Evolutionary conservation across 2,888 invertebrate genomes (phyloP), one percentile per base, ranked within the genome.

Genomic region (Trissolcus japonicus): DNA sequence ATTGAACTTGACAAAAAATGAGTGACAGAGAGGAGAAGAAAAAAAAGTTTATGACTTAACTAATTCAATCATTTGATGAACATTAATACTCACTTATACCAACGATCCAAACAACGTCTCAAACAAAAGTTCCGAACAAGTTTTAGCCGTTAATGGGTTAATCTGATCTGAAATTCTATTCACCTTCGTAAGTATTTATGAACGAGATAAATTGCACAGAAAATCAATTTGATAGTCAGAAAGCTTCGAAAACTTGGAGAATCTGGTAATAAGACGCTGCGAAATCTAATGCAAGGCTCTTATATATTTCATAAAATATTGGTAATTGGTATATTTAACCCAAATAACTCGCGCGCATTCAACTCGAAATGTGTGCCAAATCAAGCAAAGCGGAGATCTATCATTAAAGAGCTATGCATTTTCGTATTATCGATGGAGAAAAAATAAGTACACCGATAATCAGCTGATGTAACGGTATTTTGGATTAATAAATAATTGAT

Each of bases 141-240:
- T 69, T 65, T 63, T 21, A 55, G 40, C 62, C 51, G 59, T 59
- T 72, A 65, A 72, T 72, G 72, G 63, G 72, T 63, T 72, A 72
- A 72, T 72, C 72, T 65, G 59, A 71, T 71, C 51, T 63, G 51
- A 71, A 71, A 62, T 71, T 71, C 71, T 71, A 71, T 71, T 71
- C 63, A 71, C 53, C 51, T 62, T 43, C 56, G 62, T 63, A 57
- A 71, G 51, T 54, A 72, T 72, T 72, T 63, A 72, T 63, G 59
- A 53, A 65, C 46, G 51, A 63, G 59, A 65, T 72, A 72, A 72
- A 63, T 72, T 59, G 54, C 63, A 65, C 43, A 54, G 59, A 72
- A 59, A 63, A 72, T 72, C 72, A 54, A 63, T 65, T 72, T 65
- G 59, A 65, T 65, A 65, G 54, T 54, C 56, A 65, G 59, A 50